A percentile compares a stretch with the other conserved stretches of the same genome.
Conservation (phyloP, 2,888 invertebrate genomes). For the Gisinianus flammeolus region DNA sequence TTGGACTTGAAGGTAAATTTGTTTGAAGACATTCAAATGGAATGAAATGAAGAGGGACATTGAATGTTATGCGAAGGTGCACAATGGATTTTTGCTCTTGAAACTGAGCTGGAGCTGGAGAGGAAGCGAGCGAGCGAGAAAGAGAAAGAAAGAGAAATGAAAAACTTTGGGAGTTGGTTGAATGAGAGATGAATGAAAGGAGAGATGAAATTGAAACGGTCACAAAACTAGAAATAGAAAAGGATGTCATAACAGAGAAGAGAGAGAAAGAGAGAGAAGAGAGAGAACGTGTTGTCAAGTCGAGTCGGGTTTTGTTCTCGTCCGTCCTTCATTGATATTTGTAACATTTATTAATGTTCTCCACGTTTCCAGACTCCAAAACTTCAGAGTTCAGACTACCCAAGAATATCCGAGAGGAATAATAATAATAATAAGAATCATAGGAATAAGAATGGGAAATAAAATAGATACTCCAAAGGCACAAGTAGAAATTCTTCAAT, state of each 20-base stretch:
- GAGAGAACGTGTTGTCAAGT: constrained; percentile 13
- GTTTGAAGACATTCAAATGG: not conserved
- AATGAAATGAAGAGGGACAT: not conserved
- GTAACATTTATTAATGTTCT: constrained; percentile 37
- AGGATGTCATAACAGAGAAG: constrained; percentile 1
- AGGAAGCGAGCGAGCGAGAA: not conserved
- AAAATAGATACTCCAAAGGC: not conserved
- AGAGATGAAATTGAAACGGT: constrained; percentile 27
- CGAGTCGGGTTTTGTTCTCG: not conserved
- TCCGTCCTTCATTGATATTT: constrained; percentile 21
- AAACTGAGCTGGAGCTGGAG: constrained; percentile 15
- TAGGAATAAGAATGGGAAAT: not conserved
- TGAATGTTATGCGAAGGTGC: not conserved
- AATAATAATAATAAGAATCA: not conserved
- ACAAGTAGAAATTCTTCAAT: not conserved
- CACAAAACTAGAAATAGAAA: constrained; percentile 15
- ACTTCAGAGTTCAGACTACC: too few relatives aligned
- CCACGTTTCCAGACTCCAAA: constrained; percentile 11
- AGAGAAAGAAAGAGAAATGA: not conserved
- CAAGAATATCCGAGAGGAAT: not conserved
- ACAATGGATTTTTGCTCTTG: not conserved
- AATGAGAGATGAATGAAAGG: constrained; percentile 9
- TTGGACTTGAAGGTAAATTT: not conserved
- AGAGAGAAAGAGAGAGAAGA: not conserved
- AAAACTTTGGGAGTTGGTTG: constrained; percentile 13